Percentiles rank a stretch among this genome's conserved stretches.
Evolutionary conservation across 1,140 invertebrate genomes (phyloP).

Genomic region (Eupristina koningsbergeri): DNA sequence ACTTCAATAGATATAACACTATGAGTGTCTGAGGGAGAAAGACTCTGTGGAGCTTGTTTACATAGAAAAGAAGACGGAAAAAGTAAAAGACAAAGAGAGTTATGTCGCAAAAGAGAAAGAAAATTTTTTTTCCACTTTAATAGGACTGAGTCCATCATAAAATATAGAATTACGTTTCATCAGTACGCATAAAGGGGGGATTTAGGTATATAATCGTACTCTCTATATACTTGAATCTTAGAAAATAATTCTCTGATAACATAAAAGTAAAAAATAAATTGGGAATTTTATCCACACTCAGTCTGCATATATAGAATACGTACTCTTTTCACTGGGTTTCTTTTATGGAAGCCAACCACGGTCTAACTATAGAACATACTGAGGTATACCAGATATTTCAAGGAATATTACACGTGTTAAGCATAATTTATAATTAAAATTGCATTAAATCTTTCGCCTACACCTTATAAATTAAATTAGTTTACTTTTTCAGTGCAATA

Average conservation of each 20-base stretch:
- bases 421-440: not conserved
- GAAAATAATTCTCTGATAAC: not conserved
- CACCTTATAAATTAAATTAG: too few species aligned
- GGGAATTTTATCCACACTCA: not conserved
- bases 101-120: not conserved
- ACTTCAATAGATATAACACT: not conserved
- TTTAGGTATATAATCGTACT: conserved; percentile 4
- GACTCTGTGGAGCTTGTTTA: too few species aligned
- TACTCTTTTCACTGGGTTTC: not conserved
- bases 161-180: conserved; percentile 38
- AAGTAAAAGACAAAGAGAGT: conserved; percentile 25
- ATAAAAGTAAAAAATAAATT: not conserved
- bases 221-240: not conserved
- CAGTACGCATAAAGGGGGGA: not conserved
- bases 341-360: not conserved
- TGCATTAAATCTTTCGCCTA: too few species aligned
- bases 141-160: not conserved
- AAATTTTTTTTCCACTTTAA: not conserved
- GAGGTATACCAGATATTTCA: not conserved
- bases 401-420: not conserved
- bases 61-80: not conserved
- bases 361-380: not conserved
- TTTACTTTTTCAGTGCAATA: too few species aligned
- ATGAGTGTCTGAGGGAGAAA: not conserved
- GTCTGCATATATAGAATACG: not conserved